Evolutionary conservation across 1,140 invertebrate genomes (phyloP).

Genomic region (Drosophila elegans): DNA sequence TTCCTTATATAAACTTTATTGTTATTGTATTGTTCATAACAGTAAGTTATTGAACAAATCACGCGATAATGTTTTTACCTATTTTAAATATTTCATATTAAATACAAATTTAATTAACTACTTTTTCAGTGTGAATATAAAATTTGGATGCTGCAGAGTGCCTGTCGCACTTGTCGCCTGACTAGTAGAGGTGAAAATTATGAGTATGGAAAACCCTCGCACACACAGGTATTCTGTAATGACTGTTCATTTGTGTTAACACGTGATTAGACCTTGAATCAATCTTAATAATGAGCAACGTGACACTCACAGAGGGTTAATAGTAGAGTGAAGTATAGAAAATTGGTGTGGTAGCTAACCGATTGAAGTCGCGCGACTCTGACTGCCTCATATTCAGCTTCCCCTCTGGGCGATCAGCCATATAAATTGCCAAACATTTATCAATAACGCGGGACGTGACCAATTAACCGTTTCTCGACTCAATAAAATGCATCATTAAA

Average conservation of each 20-base stretch:
- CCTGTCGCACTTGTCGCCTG: constrained; percentile 60
- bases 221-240: constrained; percentile 53
- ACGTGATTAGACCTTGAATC: constrained; percentile 76
- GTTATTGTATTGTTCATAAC: too few relatives aligned
- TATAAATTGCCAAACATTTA: constrained; percentile 74
- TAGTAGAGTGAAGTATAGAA: not conserved
- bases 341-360: constrained; percentile 54
- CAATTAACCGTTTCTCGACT: constrained; percentile 67
- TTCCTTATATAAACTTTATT: too few relatives aligned
- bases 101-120: not conserved
- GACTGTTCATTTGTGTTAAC: constrained; percentile 79
- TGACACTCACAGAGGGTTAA: constrained; percentile 51
- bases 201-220: constrained; percentile 8
- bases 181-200: constrained; percentile 11
- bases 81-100: not conserved
- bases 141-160: constrained; percentile 39
- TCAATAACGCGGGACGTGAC: constrained; percentile 70
- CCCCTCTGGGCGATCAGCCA: constrained; percentile 22
- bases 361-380: constrained; percentile 75
- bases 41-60: too few relatives aligned
- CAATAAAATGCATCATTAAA: constrained; percentile 38
- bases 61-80: not conserved
- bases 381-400: constrained; percentile 41
- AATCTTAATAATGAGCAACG: constrained; percentile 78
- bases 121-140: constrained; percentile 4